Evolutionary conservation across 1,140 invertebrate genomes (phyloP), one percentile per base, ranked within the genome.

Genomic region (Aphelinus atriplicis): DNA sequence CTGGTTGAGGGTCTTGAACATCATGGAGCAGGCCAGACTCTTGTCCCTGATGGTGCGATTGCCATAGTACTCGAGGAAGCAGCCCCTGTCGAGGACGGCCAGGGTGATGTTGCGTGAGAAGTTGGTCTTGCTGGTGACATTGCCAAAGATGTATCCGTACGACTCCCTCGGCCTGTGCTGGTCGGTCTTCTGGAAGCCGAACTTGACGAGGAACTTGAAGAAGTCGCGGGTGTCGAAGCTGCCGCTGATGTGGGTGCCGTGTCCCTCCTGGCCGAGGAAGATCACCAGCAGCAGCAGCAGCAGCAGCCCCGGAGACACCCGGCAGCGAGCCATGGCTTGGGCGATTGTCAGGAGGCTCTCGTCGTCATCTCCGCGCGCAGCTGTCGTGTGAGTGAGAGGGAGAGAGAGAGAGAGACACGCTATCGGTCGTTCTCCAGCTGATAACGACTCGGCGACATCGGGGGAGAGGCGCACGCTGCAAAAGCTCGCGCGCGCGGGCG

Each of bases 171-270:
- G 89, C 78, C 93, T 91, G 84, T 95, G 91, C 45, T 92, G 90
- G 85, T 97, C 95, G n/a, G 96, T 97, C 87, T 98, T 97, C 88
- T 98, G 96, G 86, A 98, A 96, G 71, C 97, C 97, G 87, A 98
- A 99, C 88, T 98, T 98, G 2, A 95, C 91, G 53, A 99, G 89
- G 88, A 98, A 97, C 82, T 94, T 92, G 84, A 97, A 98, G 85
- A 97, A 98, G 56, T 95, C 91, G 3, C 89, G 88, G 1, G 91
- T 91, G 73, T 91, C 88, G 83, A 93, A 94, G 2, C 89, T 90
- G 50, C 93, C 93, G 71, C 86, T 89, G 51, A 92, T 85, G 80
- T 91, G 92, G 5, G 90, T 90, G 75, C 82, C 78, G 68, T 73
- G 73, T 4, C 74, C 80, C 50, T 78, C 48, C 46, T 86, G 46